Evolutionary conservation across 2,888 invertebrate genomes (phyloP).

Genomic region (Lamellibrachia columna): DNA sequence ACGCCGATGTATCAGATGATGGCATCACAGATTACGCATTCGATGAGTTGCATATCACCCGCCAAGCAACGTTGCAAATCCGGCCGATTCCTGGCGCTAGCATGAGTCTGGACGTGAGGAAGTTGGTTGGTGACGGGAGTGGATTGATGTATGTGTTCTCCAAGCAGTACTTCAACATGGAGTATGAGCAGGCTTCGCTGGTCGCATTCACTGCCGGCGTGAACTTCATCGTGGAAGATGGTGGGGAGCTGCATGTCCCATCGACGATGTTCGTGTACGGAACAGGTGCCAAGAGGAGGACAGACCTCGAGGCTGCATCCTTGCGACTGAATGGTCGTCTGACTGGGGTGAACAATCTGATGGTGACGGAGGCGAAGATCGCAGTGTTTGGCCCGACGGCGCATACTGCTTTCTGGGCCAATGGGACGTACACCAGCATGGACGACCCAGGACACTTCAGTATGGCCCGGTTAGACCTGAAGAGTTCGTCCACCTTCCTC

Average conservation of each 20-base stretch:
- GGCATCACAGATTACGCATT: slow-evolving; percentile 39
- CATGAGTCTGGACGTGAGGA: slow-evolving; percentile 40
- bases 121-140: slow-evolving; percentile 46
- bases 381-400: slow-evolving; percentile 43
- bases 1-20: slow-evolving; percentile 47
- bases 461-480: slow-evolving; percentile 47
- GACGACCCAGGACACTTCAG: slow-evolving; percentile 41
- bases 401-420: slow-evolving; percentile 46
- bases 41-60: slow-evolving; percentile 49
- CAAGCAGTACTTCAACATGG: slow-evolving; percentile 42
- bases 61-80: slow-evolving; percentile 47
- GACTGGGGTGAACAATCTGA: slow-evolving; percentile 46
- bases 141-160: slow-evolving; percentile 48
- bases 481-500: slow-evolving; percentile 45
- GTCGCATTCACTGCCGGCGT: slow-evolving; percentile 48
- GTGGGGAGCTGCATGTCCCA: slow-evolving; percentile 46
- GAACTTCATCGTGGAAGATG: slow-evolving; percentile 47
- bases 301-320: slow-evolving; percentile 41
- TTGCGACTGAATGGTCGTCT: slow-evolving; percentile 45
- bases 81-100: slow-evolving; percentile 31
- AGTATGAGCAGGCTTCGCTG: slow-evolving; percentile 44
- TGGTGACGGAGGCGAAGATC: slow-evolving; percentile 45
- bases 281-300: slow-evolving; percentile 40
- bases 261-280: slow-evolving; percentile 49
- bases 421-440: slow-evolving; percentile 38